Conservation (phyloP, 2,797 vertebrate species). For the Neosilurus mollespiculum region DNA sequence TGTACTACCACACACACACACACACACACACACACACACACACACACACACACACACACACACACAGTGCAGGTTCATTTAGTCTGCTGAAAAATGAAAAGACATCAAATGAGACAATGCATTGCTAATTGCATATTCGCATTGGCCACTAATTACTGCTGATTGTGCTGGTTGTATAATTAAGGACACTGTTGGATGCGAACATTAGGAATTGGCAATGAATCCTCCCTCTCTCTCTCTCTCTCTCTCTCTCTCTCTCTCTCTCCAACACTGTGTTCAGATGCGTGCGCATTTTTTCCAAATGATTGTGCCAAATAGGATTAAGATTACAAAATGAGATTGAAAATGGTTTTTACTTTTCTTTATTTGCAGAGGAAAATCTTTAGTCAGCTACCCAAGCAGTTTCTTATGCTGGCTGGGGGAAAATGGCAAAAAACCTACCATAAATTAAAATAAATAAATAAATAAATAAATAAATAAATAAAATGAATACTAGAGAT, state of each 20-base stretch:
- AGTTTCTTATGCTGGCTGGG: constrained; percentile 15
- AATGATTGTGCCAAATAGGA: constrained; percentile 34
- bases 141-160: constrained; percentile 49
- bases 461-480: too few relatives aligned
- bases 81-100: constrained; percentile 42
- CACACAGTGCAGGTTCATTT: constrained; percentile 32
- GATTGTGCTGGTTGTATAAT: constrained; percentile 50
- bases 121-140: constrained; percentile 43
- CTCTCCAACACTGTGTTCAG: not conserved
- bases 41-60: constrained; percentile 15
- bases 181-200: constrained; percentile 18
- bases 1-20: not conserved
- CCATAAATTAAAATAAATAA: not conserved
- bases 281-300: constrained; percentile 19
- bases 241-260: not conserved
- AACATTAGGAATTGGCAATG: not conserved
- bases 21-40: not conserved
- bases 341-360: constrained; percentile 9
- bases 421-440: not conserved
- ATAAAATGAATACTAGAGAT: too few relatives aligned
- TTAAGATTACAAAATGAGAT: constrained; percentile 31
- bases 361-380: constrained; percentile 20
- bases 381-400: constrained; percentile 25
- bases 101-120: constrained; percentile 50
- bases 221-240: not conserved